Evolutionary conservation across 2,113 vertebrate species (phyloP).

Genomic region (Brienomyrus longianalis): DNA sequence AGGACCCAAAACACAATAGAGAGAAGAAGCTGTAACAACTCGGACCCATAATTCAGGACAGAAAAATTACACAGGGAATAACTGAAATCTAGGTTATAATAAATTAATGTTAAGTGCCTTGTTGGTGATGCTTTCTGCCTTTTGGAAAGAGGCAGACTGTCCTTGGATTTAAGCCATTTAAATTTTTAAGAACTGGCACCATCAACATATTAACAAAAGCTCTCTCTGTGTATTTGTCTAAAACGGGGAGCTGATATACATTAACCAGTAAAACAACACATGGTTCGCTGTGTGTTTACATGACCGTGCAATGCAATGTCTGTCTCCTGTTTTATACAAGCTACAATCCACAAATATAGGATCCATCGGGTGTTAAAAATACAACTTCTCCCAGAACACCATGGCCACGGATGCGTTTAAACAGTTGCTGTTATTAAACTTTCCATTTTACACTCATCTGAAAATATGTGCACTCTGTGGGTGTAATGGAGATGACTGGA

Average conservation of each 20-base stretch:
- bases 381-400: neutral
- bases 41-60: constrained; percentile 14
- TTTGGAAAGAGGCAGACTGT: constrained; percentile 9
- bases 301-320: neutral
- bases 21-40: neutral
- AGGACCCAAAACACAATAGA: neutral
- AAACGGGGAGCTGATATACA: neutral
- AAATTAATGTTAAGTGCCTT: constrained; percentile 22
- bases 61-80: constrained; percentile 11
- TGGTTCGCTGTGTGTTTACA: neutral
- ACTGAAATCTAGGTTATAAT: constrained; percentile 24
- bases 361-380: neutral
- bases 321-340: neutral
- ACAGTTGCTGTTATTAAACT: constrained; percentile 48
- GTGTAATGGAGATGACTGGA: constrained; percentile 41
- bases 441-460: constrained; percentile 38
- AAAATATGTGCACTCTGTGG: constrained; percentile 44
- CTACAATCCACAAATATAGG: neutral
- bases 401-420: constrained; percentile 42
- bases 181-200: neutral
- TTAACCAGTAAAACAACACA: neutral
- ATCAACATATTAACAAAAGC: neutral
- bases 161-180: neutral
- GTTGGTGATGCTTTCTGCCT: neutral
- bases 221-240: neutral